Evolutionary conservation across 2,797 vertebrate genomes (phyloP).

Genomic region (Delichon dasypus): DNA sequence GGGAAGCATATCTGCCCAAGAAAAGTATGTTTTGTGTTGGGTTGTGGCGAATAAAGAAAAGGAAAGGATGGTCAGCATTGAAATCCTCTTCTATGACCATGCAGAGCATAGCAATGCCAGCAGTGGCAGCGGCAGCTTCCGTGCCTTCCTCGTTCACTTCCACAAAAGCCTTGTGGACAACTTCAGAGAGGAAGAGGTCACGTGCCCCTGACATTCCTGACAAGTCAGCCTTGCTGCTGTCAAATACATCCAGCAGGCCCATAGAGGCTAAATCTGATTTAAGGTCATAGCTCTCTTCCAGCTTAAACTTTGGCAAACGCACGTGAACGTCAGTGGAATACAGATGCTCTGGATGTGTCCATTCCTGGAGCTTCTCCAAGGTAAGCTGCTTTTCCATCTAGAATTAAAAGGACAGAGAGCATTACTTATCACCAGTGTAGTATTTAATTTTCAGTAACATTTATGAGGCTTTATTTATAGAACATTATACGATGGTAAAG

Average conservation of each 20-base stretch:
- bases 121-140: constrained; percentile 90
- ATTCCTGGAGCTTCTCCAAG: constrained; percentile 82
- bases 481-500: background rate
- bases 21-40: constrained; percentile 85
- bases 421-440: background rate
- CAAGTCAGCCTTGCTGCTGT: constrained; percentile 79
- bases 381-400: constrained; percentile 87
- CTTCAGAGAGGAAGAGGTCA: constrained; percentile 85
- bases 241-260: constrained; percentile 86
- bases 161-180: constrained; percentile 90
- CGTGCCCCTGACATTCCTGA: constrained; percentile 83
- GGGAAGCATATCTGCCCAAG: constrained; percentile 83
- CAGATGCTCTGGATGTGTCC: constrained; percentile 82
- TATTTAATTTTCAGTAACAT: background rate
- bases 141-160: constrained; percentile 97
- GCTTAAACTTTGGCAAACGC: constrained; percentile 87
- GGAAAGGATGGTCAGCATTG: constrained; percentile 88
- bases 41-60: constrained; percentile 91
- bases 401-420: constrained; percentile 33
- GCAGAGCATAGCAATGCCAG: constrained; percentile 57
- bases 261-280: constrained; percentile 75
- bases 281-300: constrained; percentile 87
- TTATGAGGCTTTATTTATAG: background rate
- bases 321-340: constrained; percentile 74
- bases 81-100: constrained; percentile 79